Evolutionary conservation across 2,113 vertebrate genomes (phyloP).

Genomic region (Datnioides undecimradiatus): DNA sequence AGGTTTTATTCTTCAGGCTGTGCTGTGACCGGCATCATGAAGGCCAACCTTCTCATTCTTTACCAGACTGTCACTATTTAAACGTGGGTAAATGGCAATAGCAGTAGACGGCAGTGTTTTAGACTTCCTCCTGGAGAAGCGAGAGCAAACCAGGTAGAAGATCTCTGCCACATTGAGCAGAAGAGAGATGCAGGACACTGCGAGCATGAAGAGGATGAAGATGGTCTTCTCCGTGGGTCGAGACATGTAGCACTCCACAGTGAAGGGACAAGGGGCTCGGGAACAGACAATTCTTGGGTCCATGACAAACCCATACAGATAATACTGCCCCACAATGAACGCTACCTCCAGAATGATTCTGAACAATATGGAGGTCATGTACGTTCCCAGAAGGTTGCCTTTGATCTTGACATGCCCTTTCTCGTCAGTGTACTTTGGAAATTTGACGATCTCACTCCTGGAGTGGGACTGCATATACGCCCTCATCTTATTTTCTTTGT

Average conservation of each 20-base stretch:
- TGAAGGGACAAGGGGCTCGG: conserved; percentile 91
- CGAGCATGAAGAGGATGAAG: conserved; percentile 91
- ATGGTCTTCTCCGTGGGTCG: conserved; percentile 97
- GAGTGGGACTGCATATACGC: conserved; percentile 59
- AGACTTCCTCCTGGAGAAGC: conserved; percentile 12
- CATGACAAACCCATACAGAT: conserved; percentile 93
- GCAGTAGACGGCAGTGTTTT: background rate
- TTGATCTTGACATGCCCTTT: conserved; percentile 88
- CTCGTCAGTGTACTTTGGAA: conserved; percentile 84
- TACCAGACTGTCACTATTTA: conserved; percentile 5
- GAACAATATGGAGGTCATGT: conserved; percentile 91
- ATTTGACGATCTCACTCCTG: conserved; percentile 59
- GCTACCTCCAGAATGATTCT: conserved; percentile 91
- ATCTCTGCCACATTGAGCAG: conserved; percentile 93
- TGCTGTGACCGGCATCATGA: conserved; percentile 34
- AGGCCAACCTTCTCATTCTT: conserved; percentile 46
- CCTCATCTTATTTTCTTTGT: conserved; percentile 91
- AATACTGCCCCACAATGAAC: conserved; percentile 95
- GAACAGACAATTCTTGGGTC: conserved; percentile 88
- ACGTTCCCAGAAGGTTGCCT: conserved; percentile 91
- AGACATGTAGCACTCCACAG: conserved; percentile 96
- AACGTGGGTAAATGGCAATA: conserved; percentile 33
- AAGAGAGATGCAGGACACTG: conserved; percentile 89
- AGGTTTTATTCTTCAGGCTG: conserved; percentile 41
- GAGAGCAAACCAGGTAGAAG: conserved; percentile 86